Evolutionary conservation across 2,113 vertebrate species (phyloP).

Genomic region (Leptocoma aspasia): DNA sequence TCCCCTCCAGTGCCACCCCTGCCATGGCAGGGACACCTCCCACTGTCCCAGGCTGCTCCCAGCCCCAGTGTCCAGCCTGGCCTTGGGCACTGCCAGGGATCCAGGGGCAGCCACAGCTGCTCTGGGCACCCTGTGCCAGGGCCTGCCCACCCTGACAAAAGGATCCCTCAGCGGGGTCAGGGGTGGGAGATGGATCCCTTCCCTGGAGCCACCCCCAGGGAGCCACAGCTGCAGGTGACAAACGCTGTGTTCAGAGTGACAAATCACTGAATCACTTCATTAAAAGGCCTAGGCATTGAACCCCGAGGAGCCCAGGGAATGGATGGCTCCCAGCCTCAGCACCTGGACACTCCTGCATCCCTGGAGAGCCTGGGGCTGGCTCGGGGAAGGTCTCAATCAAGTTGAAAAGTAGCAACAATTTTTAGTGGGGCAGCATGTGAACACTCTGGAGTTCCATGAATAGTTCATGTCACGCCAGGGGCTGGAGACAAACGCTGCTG

Average conservation of each 20-base stretch:
- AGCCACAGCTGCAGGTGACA: slow-evolving; percentile 67
- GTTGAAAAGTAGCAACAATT: slow-evolving; percentile 68
- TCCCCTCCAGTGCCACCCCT: fast-evolving
- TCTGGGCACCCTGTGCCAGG: not conserved
- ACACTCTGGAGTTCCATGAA: slow-evolving; percentile 64
- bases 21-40: not conserved
- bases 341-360: not conserved
- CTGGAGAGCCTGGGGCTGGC: not conserved
- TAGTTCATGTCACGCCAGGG: slow-evolving; percentile 71
- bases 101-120: not conserved
- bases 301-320: slow-evolving; percentile 2
- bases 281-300: slow-evolving; percentile 72
- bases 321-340: slow-evolving; percentile 3
- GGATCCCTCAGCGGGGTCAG: not conserved
- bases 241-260: slow-evolving; percentile 70
- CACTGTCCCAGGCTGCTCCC: not conserved
- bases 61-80: not conserved
- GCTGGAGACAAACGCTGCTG: slow-evolving; percentile 54
- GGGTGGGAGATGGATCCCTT: not conserved
- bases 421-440: slow-evolving; percentile 53
- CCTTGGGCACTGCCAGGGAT: not conserved
- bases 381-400: slow-evolving; percentile 53
- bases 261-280: slow-evolving; percentile 74
- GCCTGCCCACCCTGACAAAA: not conserved
- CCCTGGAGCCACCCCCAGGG: not conserved